phyloP scores from a whole-genome alignment of 2,113 vertebrate species.

The Otolemur garnettii region DNA sequence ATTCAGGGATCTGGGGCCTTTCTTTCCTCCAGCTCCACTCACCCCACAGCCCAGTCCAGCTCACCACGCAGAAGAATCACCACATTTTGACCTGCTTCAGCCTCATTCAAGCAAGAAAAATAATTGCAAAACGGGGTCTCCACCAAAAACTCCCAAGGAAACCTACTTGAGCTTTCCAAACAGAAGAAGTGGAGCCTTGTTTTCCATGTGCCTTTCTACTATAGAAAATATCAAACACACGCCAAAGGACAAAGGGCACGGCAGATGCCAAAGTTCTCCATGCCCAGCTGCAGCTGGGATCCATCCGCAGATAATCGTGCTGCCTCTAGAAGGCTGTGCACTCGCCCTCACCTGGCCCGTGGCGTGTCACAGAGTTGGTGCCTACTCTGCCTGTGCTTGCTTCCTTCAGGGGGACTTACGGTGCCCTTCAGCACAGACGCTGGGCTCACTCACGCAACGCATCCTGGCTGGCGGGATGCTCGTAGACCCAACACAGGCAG shows the following conservation, averaged over 20 bases:
- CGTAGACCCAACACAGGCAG: neutral
- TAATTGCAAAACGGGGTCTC: neutral
- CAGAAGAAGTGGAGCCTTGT: neutral
- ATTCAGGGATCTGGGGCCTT: neutral
- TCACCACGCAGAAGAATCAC: neutral
- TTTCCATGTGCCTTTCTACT: neutral
- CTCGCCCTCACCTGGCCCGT: neutral
- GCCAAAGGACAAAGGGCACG: accelerated
- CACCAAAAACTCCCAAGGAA: neutral
- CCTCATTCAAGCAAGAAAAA: neutral
- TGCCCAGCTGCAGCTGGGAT: no score
- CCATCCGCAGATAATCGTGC: neutral
- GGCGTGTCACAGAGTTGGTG: accelerated
- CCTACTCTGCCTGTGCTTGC: accelerated
- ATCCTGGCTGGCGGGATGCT: no score
- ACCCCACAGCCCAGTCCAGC: neutral
- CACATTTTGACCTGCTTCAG: neutral
- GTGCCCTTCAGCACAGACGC: no score
- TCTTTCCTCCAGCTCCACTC: no score
- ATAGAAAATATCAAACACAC: neutral
- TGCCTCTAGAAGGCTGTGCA: neutral
- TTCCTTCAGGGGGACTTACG: no score
- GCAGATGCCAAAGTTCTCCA: neutral
- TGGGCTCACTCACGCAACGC: neutral
- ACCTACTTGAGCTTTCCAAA: neutral